Conservation (phyloP, 1,140 invertebrate genomes). For the Amyelois transitella region DNA sequence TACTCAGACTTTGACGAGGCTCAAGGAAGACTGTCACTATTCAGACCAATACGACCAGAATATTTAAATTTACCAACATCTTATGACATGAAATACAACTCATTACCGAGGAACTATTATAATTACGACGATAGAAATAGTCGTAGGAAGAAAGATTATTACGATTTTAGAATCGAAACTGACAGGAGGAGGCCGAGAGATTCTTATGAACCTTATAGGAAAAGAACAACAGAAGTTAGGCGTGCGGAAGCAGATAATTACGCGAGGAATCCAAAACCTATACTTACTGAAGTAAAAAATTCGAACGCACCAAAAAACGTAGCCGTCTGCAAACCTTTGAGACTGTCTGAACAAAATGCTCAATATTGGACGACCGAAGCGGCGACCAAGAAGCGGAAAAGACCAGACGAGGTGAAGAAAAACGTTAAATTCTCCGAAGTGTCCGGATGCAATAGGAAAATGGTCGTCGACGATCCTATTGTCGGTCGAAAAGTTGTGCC, state of each 20-base stretch:
- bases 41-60: constrained; percentile 68
- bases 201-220: constrained; percentile 43
- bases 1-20: constrained; percentile 69
- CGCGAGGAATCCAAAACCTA: constrained; percentile 12
- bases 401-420: constrained; percentile 56
- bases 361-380: constrained; percentile 61
- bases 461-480: constrained; percentile 61
- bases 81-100: constrained; percentile 59
- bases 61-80: constrained; percentile 60
- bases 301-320: constrained; percentile 49
- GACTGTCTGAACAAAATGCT: constrained; percentile 47
- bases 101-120: constrained; percentile 51
- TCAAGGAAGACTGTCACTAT: constrained; percentile 59
- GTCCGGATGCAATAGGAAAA: constrained; percentile 63
- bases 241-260: constrained; percentile 12
- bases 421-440: constrained; percentile 73
- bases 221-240: constrained; percentile 20
- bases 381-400: constrained; percentile 38
- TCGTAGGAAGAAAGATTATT: constrained; percentile 55
- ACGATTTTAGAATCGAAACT: constrained; percentile 59
- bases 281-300: constrained; percentile 10
- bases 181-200: constrained; percentile 36
- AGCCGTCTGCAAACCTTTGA: constrained; percentile 57
- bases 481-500: constrained; percentile 57
- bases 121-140: constrained; percentile 39